Conservation (phyloP, 2,888 invertebrate genomes). For the Hermaeophaga mercurialis region DNA sequence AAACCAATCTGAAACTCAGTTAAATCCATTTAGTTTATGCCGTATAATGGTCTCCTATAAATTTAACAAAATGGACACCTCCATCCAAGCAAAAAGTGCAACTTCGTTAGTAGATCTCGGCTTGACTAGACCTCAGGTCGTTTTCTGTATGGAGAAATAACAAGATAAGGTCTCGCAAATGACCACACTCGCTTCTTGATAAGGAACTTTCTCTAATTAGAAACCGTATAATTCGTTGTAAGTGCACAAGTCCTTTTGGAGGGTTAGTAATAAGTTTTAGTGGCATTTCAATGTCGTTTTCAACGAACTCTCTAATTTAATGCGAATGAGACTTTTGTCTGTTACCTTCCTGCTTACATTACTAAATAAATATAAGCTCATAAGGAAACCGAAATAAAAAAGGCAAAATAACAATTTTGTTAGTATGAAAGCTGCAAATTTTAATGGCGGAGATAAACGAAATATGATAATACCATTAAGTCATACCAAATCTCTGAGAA, state of each 20-base stretch:
- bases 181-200: conserved; percentile 33
- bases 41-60: too few relatives aligned
- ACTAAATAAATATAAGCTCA: too few relatives aligned
- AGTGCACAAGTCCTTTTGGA: neutral
- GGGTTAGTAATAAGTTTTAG: neutral
- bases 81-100: neutral
- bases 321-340: too few relatives aligned
- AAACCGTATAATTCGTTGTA: conserved; percentile 17
- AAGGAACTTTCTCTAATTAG: conserved; percentile 33
- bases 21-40: too few relatives aligned
- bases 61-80: neutral
- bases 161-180: conserved; percentile 35
- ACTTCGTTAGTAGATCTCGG: neutral
- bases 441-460: too few relatives aligned
- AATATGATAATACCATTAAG: too few relatives aligned
- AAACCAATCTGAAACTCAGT: too few relatives aligned
- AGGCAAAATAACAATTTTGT: too few relatives aligned
- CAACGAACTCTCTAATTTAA: neutral
- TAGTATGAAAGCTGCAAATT: too few relatives aligned
- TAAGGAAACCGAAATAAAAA: too few relatives aligned
- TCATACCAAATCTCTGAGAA: too few relatives aligned
- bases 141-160: conserved; percentile 24
- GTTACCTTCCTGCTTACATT: too few relatives aligned
- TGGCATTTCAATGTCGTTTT: neutral
- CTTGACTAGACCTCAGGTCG: neutral